These are phyloP conservation scores for Apogon hyalosoma DNA, from an alignment of 2,797 vertebrate genomes.

Conservation along the genomic window DNA sequence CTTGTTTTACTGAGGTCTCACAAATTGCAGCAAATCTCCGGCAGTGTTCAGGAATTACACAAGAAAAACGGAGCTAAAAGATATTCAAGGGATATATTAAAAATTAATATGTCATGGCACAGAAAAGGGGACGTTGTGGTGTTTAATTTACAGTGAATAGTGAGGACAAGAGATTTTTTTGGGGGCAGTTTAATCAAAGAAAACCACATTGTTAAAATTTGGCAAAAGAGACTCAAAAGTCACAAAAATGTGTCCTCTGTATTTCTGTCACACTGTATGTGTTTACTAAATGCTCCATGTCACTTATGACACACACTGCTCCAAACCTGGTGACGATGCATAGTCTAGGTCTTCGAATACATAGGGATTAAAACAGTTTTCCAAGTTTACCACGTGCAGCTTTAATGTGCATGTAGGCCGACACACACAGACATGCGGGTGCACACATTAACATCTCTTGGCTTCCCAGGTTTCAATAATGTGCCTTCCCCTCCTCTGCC, in stretches of 20 bases:
- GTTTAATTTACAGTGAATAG: constrained; percentile 10
- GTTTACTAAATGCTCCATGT: neutral
- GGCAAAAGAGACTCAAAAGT: constrained; percentile 9
- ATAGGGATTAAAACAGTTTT: constrained; percentile 24
- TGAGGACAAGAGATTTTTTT: constrained; percentile 11
- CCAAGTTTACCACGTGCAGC: constrained; percentile 35
- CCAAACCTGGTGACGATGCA: neutral
- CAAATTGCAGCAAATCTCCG: constrained; percentile 66
- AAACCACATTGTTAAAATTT: neutral
- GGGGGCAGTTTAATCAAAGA: constrained; percentile 27
- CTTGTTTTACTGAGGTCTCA: constrained; percentile 62
- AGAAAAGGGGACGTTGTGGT: constrained; percentile 31
- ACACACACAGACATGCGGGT: constrained; percentile 4
- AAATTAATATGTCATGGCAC: constrained; percentile 34
- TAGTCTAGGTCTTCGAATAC: constrained; percentile 3
- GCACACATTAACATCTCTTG: constrained; percentile 35
- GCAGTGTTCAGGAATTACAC: constrained; percentile 67
- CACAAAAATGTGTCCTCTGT: neutral
- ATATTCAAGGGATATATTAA: constrained; percentile 61
- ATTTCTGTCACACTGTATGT: neutral
- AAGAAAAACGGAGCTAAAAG: constrained; percentile 47
- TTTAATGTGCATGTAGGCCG: constrained; percentile 16
- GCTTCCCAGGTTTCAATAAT: constrained; percentile 78
- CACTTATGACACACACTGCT: no score
- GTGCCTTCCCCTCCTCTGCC: constrained; percentile 58